A percentile compares a stretch with the other conserved stretches of the same genome.
Conservation (phyloP, 64 coral and sea anemone species). For the Trachythela sp. region DNA sequence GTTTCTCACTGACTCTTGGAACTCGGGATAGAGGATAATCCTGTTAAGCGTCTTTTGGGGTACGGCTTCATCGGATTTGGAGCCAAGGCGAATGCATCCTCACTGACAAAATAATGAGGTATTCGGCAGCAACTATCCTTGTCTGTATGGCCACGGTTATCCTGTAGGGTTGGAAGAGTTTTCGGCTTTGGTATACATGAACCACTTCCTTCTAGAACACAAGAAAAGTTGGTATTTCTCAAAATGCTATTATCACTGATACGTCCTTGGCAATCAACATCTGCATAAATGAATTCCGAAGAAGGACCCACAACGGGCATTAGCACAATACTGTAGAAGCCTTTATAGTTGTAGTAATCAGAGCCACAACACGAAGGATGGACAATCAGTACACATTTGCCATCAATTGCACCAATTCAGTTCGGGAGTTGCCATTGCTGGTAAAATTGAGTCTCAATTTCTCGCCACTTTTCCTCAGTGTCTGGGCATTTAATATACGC, state of each 20-base stretch:
- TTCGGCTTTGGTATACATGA: too few relatives aligned
- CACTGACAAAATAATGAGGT: neutral
- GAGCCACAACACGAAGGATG: neutral
- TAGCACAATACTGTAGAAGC: neutral
- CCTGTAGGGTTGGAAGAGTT: too few relatives aligned
- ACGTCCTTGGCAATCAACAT: neutral
- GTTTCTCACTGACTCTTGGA: neutral
- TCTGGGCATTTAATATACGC: neutral
- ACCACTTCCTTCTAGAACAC: too few relatives aligned
- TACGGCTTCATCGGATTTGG: neutral
- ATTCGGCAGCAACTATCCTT: neutral
- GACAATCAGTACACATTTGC: neutral
- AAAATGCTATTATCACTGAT: neutral
- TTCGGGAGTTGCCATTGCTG: neutral
- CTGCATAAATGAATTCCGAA: neutral
- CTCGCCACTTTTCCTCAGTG: neutral
- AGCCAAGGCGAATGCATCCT: neutral
- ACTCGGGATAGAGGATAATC: neutral
- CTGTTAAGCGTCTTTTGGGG: neutral
- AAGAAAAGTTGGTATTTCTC: neutral
- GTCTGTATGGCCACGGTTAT: too few relatives aligned
- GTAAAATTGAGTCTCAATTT: neutral
- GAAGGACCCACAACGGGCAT: neutral
- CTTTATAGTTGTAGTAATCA: neutral
- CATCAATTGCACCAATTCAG: neutral